Base-by-base conservation (phyloP, 2,888 invertebrate species). In the Dichetophora obliterata region DNA sequence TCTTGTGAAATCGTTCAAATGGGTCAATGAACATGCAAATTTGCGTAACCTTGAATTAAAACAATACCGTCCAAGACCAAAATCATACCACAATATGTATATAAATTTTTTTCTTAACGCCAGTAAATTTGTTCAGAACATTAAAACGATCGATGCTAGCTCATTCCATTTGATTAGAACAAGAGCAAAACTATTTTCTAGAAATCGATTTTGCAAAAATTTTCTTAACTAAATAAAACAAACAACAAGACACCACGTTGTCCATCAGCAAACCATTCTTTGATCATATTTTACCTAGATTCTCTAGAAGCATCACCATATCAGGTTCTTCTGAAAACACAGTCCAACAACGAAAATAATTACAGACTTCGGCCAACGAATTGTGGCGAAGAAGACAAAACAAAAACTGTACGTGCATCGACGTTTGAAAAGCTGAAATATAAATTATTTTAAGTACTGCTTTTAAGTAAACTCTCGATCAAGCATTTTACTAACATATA, bases 21-120 rank as follows among this genome's bases (percentile, higher is more conserved):
- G 52, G 72, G 72, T 76, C 76, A 76, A 76, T 65, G 68, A 37
- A 76, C 76, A 65, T 76, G n/a, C 14, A 22, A 73, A 50, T 66
- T 22, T n/a, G 14, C 66, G 31, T 76, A 72, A 68, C 76, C 76
- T 76, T 76, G 76, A 76, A 66, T 76, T 6, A 37, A 72, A 34
- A 54, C 31, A 74, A 74, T 52, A 52, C 52, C 52, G 48, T 22
- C 43, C 16, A 61, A n/a, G 22, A 54, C 61, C 5, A 31, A 24
- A 50, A 27, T 11, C 69, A 37, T 34, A 16, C 16, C n/a, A 31
- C 24, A 34, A 65, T 16, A 9, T n/a, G 0, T 37, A 37, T 34
- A 65, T n/a, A n/a, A n/a, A n/a, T n/a, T n/a, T n/a, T 31, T 6
- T 14, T 16, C 37, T 34, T 16, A 34, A 19, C 63, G 1, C 11